Conservation (phyloP, 2,113 vertebrate species). For the Zapornia atra region DNA sequence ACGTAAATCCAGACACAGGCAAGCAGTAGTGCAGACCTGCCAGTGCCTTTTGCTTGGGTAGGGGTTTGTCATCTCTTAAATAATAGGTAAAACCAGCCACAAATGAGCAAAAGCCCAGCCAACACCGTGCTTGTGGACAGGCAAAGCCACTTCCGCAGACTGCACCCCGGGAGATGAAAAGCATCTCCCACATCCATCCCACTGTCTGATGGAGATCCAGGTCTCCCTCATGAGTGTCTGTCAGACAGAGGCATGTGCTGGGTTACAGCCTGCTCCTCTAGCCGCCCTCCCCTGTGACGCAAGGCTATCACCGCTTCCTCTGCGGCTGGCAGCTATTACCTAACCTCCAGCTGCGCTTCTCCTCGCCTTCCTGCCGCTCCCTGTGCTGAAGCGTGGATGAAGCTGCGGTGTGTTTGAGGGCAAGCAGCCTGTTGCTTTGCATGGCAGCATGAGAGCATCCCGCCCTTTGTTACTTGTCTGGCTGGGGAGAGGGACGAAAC, state of each 20-base stretch:
- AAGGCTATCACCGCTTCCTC: background rate
- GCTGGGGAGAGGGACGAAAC: background rate
- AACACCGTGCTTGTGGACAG: accelerated
- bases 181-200: background rate
- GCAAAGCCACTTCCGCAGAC: accelerated
- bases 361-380: background rate
- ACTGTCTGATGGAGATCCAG: background rate
- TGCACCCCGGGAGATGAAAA: accelerated
- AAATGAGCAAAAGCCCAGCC: background rate
- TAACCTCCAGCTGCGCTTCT: background rate
- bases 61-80: background rate
- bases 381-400: accelerated
- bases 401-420: accelerated
- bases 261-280: background rate
- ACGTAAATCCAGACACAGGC: background rate
- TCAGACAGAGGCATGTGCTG: background rate
- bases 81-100: background rate
- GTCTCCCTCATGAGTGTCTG: accelerated
- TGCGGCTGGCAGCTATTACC: accelerated
- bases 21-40: background rate
- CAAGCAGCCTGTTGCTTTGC: background rate
- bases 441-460: background rate
- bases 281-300: background rate
- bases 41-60: background rate
- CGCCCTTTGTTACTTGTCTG: accelerated